Evolutionary conservation across 2,888 invertebrate species (phyloP), one percentile per base, ranked within the genome.

Genomic region (Aquatica leii): DNA sequence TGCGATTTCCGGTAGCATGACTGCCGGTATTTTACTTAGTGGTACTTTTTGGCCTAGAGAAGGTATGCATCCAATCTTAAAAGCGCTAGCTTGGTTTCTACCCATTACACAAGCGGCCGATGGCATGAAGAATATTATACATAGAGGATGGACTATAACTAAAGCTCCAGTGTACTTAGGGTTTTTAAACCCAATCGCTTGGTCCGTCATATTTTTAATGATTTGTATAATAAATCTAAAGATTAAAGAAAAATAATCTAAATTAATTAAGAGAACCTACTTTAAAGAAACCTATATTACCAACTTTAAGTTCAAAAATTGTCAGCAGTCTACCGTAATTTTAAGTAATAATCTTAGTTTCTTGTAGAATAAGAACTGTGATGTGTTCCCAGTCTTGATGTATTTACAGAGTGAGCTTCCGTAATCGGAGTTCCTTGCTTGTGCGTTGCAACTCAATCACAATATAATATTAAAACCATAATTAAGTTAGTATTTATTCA

Each of bases 31-130:
- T 18, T 18, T 46, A n/a, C 18, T 46, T 4, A 46, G 46, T 18
- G 46, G 46, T 17, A 18, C 20, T 3, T 5, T 46, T 11, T 46
- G 46, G 46, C 46, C 46, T 4, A 18, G 46, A 46, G 46, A 46
- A 20, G 46, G 46, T 1, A 46, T 46, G 46, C 46, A 46, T 46
- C 11, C 20, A n/a, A 2, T 18, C 8, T 18, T 46, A 2, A 17
- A 18, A 11, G 20, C 17, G 18, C 1, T 8, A 11, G 46, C 46
- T 11, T 46, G 46, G 46, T 46, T 17, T 46, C 18, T 46, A 11
- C 46, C 46, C 1, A 20, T 46, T 11, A 20, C 46, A 1, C 46
- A 46, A 20, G 1, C 46, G 1, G 46, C 46, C 5, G 6, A 46
- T 18, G 17, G 18, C n/a, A 46, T 46, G 9, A 11, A 3, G 1